Evolutionary conservation across 2,888 invertebrate species (phyloP).

Genomic region (Lasioglossum vierecki): DNA sequence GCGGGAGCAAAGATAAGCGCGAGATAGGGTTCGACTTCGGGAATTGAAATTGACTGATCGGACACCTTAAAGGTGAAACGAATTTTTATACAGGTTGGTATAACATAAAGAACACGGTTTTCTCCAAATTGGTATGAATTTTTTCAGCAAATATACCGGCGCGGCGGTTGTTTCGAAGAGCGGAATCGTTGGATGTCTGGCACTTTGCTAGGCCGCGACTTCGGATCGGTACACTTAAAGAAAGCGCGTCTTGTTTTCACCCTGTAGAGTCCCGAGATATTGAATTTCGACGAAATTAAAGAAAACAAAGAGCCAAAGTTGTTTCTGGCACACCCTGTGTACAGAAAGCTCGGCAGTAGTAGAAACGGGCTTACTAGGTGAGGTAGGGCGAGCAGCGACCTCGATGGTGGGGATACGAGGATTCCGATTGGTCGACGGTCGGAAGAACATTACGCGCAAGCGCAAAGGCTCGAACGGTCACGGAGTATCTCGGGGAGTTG

Average conservation of each 20-base stretch:
- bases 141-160: background rate
- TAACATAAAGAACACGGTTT: background rate
- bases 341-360: conserved; percentile 52
- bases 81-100: background rate
- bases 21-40: background rate
- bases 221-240: conserved; percentile 57
- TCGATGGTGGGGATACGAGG: conserved; percentile 49
- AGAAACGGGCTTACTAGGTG: conserved; percentile 55
- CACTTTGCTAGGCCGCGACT: conserved; percentile 45
- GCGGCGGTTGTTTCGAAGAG: conserved; percentile 3
- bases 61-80: background rate
- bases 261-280: conserved; percentile 64
- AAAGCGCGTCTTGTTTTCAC: conserved; percentile 64
- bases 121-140: background rate
- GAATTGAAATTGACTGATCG: background rate
- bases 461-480: conserved; percentile 73
- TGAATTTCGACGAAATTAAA: conserved; percentile 73
- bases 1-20: background rate
- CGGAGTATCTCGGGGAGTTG: conserved; percentile 79
- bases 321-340: conserved; percentile 72
- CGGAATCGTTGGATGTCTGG: background rate
- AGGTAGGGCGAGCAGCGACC: conserved; percentile 73
- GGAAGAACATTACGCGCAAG: conserved; percentile 72
- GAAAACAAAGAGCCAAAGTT: conserved; percentile 72
- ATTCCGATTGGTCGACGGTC: conserved; percentile 64